Evolutionary conservation across 2,888 invertebrate genomes (phyloP), one percentile per base, ranked within the genome.

Genomic region (Keiferia lycopersicella): DNA sequence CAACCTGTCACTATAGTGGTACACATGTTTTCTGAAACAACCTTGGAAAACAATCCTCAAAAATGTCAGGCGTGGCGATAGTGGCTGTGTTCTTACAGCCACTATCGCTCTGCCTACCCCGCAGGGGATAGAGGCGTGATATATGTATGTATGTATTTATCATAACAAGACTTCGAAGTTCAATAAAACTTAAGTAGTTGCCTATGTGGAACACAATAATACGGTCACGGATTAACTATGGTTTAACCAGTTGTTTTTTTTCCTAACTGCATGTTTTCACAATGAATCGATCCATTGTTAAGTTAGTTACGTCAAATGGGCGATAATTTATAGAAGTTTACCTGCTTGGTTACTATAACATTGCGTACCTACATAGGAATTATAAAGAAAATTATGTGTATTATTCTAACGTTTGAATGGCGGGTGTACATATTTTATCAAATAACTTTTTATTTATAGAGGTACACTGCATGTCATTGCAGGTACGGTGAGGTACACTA

Each of bases 241-340:
- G 58, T 4, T 39, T 39, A 58, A 39, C 38, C 38, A 39, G 58
- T 26, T 22, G 12, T 22, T 11, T 50, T 26, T 14, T 16, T 60
- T 30, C n/a, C 20, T 26, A 26, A 26, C 60, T n/a, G n/a, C 45
- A 14, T 38, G 58, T 58, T 60, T 60, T 60, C 20, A 26, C 30
- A 30, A 12, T 45, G 45, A 60, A 26, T 60, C 60, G 45, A 41
- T 4, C 60, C 60, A 60, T 60, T 60, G 60, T 60, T 60, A 48
- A 60, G 45, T 60, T 1, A 34, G 34, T 34, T 26, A 30, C 60
- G 8, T 60, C 10, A 51, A 61, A 34, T 18, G 51, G 50, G 16
- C 48, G 18, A 16, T 26, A 30, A 26, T 60, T 60, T 45, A 45
- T 22, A 14, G 45, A 60, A 48, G 45, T 39, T 16, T 16, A 6